A percentile compares a stretch with the other conserved stretches of the same genome.
These are phyloP conservation scores for Pogonophryne albipinna DNA, from an alignment of 2,797 vertebrate genomes.

Conservation along the genomic window DNA sequence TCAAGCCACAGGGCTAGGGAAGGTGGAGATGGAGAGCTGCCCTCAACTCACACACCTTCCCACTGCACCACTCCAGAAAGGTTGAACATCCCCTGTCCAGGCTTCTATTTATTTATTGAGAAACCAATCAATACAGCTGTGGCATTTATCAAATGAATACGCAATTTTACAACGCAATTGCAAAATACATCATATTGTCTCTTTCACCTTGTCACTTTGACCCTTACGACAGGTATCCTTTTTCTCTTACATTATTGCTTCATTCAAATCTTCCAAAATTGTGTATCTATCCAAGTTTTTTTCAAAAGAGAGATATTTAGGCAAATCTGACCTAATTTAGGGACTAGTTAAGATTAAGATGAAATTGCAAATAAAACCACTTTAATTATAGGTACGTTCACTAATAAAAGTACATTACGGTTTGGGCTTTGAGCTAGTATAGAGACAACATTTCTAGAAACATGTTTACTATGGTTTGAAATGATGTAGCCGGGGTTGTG, in stretches of 20 bases:
- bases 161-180: not conserved
- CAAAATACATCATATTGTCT: not conserved
- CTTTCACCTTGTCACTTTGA: not conserved
- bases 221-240: not conserved
- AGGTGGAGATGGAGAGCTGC: constrained; percentile 43
- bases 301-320: not conserved
- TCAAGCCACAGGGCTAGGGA: constrained; percentile 41
- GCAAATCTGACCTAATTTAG: not conserved
- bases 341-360: not conserved
- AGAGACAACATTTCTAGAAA: not conserved
- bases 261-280: not conserved
- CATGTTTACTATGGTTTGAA: not conserved
- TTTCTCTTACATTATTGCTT: not conserved
- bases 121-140: not conserved
- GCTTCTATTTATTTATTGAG: constrained; percentile 1
- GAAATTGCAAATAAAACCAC: not conserved
- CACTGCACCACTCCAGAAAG: constrained; percentile 26
- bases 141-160: constrained; percentile 12
- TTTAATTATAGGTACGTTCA: not conserved
- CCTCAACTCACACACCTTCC: constrained; percentile 33
- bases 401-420: not conserved
- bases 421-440: not conserved
- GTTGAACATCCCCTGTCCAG: constrained; percentile 4
- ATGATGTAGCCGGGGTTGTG: too few relatives aligned
- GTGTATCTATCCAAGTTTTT: not conserved